phyloP scores from a whole-genome alignment of 2,113 vertebrate species.

The Ovis aries region ARS-UI_Ramb_v3.0 NC_056066.1:53061001-53061500 shows the following conservation, averaged over 20 bases:
- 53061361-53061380: background rate
- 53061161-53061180: background rate
- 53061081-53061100: accelerated
- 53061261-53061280: background rate
- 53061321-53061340: background rate
- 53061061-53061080: background rate
- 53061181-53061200: constrained; percentile 11
- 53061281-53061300: background rate
- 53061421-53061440: background rate
- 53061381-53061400: background rate
- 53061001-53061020: background rate
- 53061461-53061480: background rate
- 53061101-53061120: background rate
- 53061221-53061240: constrained; percentile 43
- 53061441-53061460: accelerated
- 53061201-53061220: background rate
- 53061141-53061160: background rate
- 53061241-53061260: background rate
- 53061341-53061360: background rate
- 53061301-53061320: constrained; percentile 18
- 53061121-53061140: background rate
- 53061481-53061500: background rate
- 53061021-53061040: background rate
- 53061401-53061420: constrained; percentile 20
- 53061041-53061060: accelerated